phyloP scores from a whole-genome alignment of 2,888 invertebrate species.

The Phytoseiulus persimilis region DNA sequence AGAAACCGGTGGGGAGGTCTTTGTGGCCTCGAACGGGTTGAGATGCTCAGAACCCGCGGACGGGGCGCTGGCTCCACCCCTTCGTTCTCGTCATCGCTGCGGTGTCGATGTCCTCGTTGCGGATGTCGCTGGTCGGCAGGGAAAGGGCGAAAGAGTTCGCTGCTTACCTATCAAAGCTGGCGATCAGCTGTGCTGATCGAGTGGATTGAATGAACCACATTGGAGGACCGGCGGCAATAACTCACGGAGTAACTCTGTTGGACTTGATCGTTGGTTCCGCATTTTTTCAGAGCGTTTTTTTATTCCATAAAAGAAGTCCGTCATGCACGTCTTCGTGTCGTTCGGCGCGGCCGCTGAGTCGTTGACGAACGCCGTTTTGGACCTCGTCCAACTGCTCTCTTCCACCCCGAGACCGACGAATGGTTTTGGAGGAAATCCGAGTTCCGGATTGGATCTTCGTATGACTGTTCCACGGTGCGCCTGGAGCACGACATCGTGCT shows the following conservation, averaged over 20 bases:
- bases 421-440: neutral
- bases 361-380: too few species aligned
- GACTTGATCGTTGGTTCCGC: neutral
- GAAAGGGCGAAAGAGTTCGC: too few species aligned
- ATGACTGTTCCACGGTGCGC: neutral
- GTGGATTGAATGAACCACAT: neutral
- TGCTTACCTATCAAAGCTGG: too few species aligned
- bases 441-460: neutral
- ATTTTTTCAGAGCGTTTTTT: neutral
- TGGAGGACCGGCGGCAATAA: neutral
- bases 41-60: neutral
- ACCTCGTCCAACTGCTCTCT: neutral
- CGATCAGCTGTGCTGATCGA: neutral
- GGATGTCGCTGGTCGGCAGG: too few species aligned
- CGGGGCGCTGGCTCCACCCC: neutral
- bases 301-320: too few species aligned
- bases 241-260: neutral
- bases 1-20: neutral
- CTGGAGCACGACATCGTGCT: neutral
- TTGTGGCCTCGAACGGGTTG: constrained; percentile 17
- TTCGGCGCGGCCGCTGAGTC: neutral
- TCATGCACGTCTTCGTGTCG: neutral
- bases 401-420: neutral
- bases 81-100: too few species aligned
- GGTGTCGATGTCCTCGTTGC: neutral